Evolutionary conservation across 2,888 invertebrate genomes (phyloP).

Genomic region (Zhuqinia jingwanae): DNA sequence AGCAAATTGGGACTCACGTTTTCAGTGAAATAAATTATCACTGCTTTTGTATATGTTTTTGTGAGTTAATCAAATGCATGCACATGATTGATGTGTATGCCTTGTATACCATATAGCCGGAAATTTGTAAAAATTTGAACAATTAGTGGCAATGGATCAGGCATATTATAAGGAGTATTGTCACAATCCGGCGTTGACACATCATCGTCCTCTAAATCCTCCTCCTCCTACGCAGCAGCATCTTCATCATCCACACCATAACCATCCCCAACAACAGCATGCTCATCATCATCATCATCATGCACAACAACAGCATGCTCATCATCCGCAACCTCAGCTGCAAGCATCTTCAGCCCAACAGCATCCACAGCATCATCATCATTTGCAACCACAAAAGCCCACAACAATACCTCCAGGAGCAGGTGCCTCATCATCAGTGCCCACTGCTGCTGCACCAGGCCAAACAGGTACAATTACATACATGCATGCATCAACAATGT

Average conservation of each 20-base stretch:
- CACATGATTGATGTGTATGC: constrained; percentile 10
- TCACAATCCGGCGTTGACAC: constrained; percentile 73
- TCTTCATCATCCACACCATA: constrained; percentile 54
- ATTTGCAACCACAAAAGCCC: constrained; percentile 47
- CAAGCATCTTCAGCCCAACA: constrained; percentile 15
- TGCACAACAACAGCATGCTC: constrained; percentile 43
- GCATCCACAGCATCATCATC: constrained; percentile 45
- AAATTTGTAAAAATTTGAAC: constrained; percentile 12
- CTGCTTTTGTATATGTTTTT: too few relatives aligned
- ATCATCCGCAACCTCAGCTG: constrained; percentile 50
- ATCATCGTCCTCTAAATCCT: constrained; percentile 68
- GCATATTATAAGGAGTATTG: constrained; percentile 77
- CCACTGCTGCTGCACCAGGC: constrained; percentile 38
- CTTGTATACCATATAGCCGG: neutral
- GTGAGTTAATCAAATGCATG: neutral
- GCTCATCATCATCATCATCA: constrained; percentile 25
- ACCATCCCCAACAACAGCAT: constrained; percentile 64
- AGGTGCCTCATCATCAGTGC: constrained; percentile 42
- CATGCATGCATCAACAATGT: too few relatives aligned
- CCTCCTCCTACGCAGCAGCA: constrained; percentile 56
- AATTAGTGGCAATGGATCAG: constrained; percentile 75
- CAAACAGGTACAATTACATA: constrained; percentile 62
- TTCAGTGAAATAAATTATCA: too few relatives aligned
- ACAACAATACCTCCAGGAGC: constrained; percentile 57
- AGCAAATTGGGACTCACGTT: too few relatives aligned